Conservation (phyloP, 2,888 invertebrate species). For the Saturnia japonica region DNA sequence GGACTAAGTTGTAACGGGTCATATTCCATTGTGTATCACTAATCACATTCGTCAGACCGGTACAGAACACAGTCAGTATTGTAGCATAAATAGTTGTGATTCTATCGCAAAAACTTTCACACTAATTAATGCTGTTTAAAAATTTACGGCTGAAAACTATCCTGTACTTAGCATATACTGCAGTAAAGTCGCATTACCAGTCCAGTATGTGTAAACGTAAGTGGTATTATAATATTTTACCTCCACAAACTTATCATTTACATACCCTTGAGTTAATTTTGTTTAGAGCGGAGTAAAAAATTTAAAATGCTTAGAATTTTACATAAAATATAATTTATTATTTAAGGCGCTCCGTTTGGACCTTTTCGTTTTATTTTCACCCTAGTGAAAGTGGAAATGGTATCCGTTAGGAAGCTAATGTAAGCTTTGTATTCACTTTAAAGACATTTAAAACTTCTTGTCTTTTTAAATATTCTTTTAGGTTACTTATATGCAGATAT, state of each 20-base stretch:
- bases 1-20: too few relatives aligned
- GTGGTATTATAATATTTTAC: neutral
- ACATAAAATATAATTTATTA: slow-evolving; percentile 8
- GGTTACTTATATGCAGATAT: neutral
- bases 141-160: neutral
- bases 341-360: slow-evolving; percentile 15
- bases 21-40: too few relatives aligned
- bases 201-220: neutral
- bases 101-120: too few relatives aligned
- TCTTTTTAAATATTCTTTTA: neutral
- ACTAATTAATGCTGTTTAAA: neutral
- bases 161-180: neutral
- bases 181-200: neutral
- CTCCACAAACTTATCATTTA: neutral
- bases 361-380: slow-evolving; percentile 27
- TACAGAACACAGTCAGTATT: too few relatives aligned
- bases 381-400: slow-evolving; percentile 22
- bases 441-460: neutral
- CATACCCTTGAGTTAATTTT: neutral
- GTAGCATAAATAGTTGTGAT: too few relatives aligned
- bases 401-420: neutral
- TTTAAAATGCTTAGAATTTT: slow-evolving; percentile 8
- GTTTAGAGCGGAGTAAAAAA: neutral
- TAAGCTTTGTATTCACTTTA: slow-evolving; percentile 1
- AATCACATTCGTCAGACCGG: too few relatives aligned